phyloP scores from a whole-genome alignment of 1,140 invertebrate species.

The Idris sp. region DNA sequence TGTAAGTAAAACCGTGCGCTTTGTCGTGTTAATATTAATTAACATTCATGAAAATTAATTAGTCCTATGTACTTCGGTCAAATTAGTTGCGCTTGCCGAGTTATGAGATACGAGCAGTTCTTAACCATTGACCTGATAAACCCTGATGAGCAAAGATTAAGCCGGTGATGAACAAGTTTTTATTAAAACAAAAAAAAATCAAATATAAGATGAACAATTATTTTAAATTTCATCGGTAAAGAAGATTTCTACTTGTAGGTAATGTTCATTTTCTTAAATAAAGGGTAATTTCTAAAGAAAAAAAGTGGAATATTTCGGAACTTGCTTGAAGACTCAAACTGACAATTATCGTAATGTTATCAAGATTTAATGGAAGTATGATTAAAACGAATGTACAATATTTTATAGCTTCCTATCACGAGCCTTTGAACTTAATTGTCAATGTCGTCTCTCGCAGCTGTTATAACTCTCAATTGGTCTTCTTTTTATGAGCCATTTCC shows the following conservation, averaged over 20 bases:
- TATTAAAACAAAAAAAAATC: too few species aligned
- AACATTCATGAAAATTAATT: constrained; percentile 35
- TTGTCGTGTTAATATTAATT: constrained; percentile 24
- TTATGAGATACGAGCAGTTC: constrained; percentile 4
- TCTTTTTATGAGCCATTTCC: constrained; percentile 39
- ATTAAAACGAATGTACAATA: constrained; percentile 38
- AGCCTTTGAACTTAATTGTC: constrained; percentile 40
- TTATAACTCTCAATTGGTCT: constrained; percentile 34
- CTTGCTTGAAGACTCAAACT: constrained; percentile 26
- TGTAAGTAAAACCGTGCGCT: constrained; percentile 10
- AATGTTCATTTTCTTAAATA: too few species aligned
- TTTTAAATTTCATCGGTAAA: too few species aligned
- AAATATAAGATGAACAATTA: too few species aligned
- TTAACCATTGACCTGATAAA: constrained; percentile 5
- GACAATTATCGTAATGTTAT: constrained; percentile 27
- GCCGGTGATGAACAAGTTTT: background rate
- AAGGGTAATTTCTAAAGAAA: too few species aligned
- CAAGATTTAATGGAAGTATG: constrained; percentile 20
- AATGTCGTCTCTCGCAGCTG: constrained; percentile 22
- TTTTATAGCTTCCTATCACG: constrained; percentile 43
- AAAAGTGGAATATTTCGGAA: constrained; percentile 21
- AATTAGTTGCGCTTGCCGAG: constrained; percentile 16
- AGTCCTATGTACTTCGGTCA: constrained; percentile 5
- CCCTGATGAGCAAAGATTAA: constrained; percentile 5
- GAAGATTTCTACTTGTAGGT: too few species aligned